These are phyloP conservation scores for Rattus rattus DNA, from an alignment of 2,113 vertebrate genomes.

Conservation along the genomic window DNA sequence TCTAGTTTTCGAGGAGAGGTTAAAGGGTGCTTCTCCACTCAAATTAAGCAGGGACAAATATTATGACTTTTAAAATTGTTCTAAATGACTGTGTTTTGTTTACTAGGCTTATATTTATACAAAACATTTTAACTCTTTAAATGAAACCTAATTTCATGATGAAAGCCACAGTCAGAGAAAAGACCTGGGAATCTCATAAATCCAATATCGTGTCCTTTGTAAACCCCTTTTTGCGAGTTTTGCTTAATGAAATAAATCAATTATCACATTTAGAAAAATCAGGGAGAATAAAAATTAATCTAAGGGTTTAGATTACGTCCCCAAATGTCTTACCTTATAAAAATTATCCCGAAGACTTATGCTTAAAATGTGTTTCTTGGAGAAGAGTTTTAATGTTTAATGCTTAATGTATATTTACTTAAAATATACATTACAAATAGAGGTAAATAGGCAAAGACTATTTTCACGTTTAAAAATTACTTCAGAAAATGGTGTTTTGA, in stretches of 20 bases:
- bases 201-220: slow-evolving; percentile 39
- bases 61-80: slow-evolving; percentile 80
- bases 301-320: slow-evolving; percentile 41
- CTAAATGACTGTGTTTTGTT: slow-evolving; percentile 77
- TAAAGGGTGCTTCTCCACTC: slow-evolving; percentile 78
- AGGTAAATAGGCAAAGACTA: not conserved
- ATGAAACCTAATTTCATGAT: slow-evolving; percentile 56
- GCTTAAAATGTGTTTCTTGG: slow-evolving; percentile 54
- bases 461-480: slow-evolving; percentile 41
- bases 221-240: slow-evolving; percentile 7
- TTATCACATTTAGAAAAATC: slow-evolving; percentile 59
- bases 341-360: slow-evolving; percentile 29
- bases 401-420: slow-evolving; percentile 12
- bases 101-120: slow-evolving; percentile 70
- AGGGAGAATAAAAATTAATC: slow-evolving; percentile 54
- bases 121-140: slow-evolving; percentile 75
- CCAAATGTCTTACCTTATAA: not conserved
- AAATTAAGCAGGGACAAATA: slow-evolving; percentile 76
- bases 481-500: slow-evolving; percentile 55
- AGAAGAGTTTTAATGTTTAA: slow-evolving; percentile 37
- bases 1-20: slow-evolving; percentile 76
- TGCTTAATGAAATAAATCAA: slow-evolving; percentile 56
- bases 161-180: slow-evolving; percentile 59
- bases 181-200: slow-evolving; percentile 39
- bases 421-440: slow-evolving; percentile 25